Evolutionary conservation across 2,113 vertebrate species (phyloP).

Genomic region (Podocnemis expansa): DNA sequence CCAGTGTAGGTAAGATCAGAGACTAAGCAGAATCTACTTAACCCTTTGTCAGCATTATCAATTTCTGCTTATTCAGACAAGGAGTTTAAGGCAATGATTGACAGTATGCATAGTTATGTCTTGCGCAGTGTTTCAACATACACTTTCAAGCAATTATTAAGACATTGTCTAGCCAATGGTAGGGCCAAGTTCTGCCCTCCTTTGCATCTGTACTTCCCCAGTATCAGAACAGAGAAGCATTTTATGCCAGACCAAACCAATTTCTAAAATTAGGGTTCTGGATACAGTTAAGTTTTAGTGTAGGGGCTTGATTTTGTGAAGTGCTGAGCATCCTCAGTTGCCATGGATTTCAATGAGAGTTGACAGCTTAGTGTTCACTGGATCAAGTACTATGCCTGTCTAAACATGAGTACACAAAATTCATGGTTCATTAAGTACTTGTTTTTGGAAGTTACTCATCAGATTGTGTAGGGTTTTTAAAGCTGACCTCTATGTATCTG

Average conservation of each 20-base stretch:
- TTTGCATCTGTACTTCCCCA: not conserved
- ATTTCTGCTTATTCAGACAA: slow-evolving; percentile 14
- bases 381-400: not conserved
- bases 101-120: not conserved
- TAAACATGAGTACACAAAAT: not conserved
- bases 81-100: not conserved
- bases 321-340: not conserved
- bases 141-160: no score
- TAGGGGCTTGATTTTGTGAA: accelerated
- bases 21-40: not conserved
- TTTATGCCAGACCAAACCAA: not conserved
- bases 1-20: not conserved
- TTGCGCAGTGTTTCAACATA: not conserved
- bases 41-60: not conserved
- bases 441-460: not conserved
- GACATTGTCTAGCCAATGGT: not conserved
- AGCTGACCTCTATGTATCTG: not conserved
- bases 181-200: not conserved
- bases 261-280: slow-evolving; percentile 1
- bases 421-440: not conserved
- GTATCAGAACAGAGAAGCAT: not conserved
- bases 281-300: not conserved
- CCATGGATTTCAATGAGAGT: accelerated
- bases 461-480: not conserved
- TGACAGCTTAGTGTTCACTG: not conserved